Conservation (phyloP, 2,888 invertebrate species). For the Podotricha telesiphe region DNA sequence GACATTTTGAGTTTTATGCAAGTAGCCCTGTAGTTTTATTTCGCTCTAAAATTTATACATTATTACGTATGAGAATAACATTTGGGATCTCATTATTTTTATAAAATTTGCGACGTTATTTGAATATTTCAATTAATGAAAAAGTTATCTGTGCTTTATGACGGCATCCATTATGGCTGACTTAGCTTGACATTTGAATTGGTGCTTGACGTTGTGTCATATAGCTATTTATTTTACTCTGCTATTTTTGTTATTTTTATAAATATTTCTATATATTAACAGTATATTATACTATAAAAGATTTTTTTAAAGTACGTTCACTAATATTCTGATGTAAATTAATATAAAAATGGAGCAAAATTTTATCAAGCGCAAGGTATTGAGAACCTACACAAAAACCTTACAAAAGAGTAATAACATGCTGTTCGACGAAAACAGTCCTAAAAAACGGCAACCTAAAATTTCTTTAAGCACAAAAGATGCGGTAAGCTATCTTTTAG, state of each 20-base stretch:
- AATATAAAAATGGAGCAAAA: slow-evolving; percentile 44
- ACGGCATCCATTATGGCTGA: slow-evolving; percentile 32
- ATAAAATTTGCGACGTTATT: neutral
- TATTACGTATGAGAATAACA: neutral
- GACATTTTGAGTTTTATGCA: slow-evolving; percentile 27
- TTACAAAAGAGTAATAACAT: slow-evolving; percentile 22
- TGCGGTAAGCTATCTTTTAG: slow-evolving; percentile 64
- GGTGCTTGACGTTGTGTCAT: slow-evolving; percentile 35
- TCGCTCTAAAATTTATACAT: neutral
- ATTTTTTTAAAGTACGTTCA: neutral
- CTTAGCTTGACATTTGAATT: slow-evolving; percentile 32
- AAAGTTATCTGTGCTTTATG: neutral
- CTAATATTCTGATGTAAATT: slow-evolving; percentile 15
- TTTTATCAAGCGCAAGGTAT: slow-evolving; percentile 35
- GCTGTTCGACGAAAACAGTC: slow-evolving; percentile 1
- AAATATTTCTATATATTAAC: neutral
- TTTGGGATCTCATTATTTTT: neutral
- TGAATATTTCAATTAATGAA: neutral
- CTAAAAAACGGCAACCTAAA: slow-evolving; percentile 25
- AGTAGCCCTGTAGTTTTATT: slow-evolving; percentile 7
- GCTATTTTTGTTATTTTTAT: slow-evolving; percentile 24
- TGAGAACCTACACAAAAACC: slow-evolving; percentile 41
- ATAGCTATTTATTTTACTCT: slow-evolving; percentile 20
- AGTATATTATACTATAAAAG: neutral
- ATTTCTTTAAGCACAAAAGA: slow-evolving; percentile 61